Percentiles rank a stretch among this genome's conserved stretches.
These are phyloP conservation scores for Marmota monax DNA, from an alignment of 2,113 vertebrate species.

Conservation along the genomic window DNA sequence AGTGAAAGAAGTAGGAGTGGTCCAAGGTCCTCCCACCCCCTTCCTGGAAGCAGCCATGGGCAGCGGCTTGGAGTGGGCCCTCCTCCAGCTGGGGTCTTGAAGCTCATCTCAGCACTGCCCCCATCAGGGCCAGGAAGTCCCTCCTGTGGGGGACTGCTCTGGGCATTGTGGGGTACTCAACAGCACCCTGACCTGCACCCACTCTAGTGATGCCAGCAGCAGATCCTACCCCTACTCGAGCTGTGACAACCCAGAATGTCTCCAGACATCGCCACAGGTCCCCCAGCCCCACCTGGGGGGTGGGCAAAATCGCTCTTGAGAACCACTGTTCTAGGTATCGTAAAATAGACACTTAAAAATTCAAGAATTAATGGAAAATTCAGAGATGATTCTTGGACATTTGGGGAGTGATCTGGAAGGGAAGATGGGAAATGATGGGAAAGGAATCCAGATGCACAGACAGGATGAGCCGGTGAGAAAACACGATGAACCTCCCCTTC, in stretches of 20 bases:
- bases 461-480: background rate
- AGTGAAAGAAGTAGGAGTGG: background rate
- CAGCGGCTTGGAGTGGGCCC: no score
- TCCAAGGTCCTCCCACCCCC: rapidly evolving
- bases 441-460: background rate
- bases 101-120: no score
- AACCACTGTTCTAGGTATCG: background rate
- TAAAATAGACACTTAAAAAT: slow-evolving; percentile 6
- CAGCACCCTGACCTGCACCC: background rate
- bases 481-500: background rate
- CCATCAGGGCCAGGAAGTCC: background rate
- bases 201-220: no score
- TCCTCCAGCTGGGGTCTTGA: no score
- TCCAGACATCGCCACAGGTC: no score
- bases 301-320: background rate
- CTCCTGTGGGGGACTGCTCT: background rate
- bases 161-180: background rate
- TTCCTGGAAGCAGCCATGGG: background rate
- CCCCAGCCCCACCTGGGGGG: no score
- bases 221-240: rapidly evolving
- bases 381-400: background rate
- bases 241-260: background rate
- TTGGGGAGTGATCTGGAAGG: background rate
- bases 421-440: background rate
- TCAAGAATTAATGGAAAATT: background rate